A percentile compares a stretch with the other conserved stretches of the same genome.
These are phyloP conservation scores for Eupithecia insigniata DNA, from an alignment of 2,888 invertebrate genomes.

Conservation along the genomic window DNA sequence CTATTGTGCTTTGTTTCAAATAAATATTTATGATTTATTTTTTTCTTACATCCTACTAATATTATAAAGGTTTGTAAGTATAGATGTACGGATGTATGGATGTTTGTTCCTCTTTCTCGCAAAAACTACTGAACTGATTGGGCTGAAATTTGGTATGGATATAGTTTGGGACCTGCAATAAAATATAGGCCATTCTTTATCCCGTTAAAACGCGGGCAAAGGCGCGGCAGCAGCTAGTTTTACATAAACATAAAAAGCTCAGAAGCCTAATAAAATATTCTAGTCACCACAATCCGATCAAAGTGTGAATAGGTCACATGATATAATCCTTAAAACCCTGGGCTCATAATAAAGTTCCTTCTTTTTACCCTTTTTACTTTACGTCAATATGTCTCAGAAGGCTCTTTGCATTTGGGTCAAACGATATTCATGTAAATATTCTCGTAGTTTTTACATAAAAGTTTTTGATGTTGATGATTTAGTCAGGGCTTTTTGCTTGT, in stretches of 20 bases:
- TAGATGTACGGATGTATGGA: too few species aligned
- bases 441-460: conserved; percentile 15
- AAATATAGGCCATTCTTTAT: too few species aligned
- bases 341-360: conserved; percentile 43
- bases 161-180: too few species aligned
- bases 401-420: conserved; percentile 38
- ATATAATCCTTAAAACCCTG: conserved; percentile 41
- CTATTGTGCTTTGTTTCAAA: too few species aligned
- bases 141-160: too few species aligned
- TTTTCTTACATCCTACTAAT: too few species aligned
- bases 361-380: conserved; percentile 47
- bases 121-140: too few species aligned
- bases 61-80: too few species aligned
- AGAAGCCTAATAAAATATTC: conserved; percentile 37
- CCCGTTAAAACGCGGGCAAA: too few species aligned
- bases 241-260: background rate
- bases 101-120: too few species aligned
- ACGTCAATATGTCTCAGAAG: conserved; percentile 45
- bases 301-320: conserved; percentile 42
- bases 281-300: conserved; percentile 40
- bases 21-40: background rate
- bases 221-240: too few species aligned
- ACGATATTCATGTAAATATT: conserved; percentile 25
- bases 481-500: background rate
- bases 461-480: background rate